phyloP scores from a whole-genome alignment of 2,797 vertebrate species.

The Somateria mollissima region DNA sequence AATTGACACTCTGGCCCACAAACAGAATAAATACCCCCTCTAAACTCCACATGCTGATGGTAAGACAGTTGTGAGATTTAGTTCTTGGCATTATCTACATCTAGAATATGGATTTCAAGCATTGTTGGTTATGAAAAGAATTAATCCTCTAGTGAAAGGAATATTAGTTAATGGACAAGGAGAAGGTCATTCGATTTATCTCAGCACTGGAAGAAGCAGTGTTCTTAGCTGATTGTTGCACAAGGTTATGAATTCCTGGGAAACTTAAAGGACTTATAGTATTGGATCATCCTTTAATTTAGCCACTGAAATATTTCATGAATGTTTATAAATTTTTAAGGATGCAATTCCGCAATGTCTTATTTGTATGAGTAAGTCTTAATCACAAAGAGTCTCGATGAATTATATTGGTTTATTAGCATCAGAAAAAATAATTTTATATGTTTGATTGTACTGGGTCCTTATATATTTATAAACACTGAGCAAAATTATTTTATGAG shows the following conservation, averaged over 20 bases:
- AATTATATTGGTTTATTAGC: neutral
- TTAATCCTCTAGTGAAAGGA: conserved; percentile 13
- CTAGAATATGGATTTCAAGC: conserved; percentile 23
- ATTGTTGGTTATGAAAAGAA: neutral
- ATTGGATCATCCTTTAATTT: conserved; percentile 15
- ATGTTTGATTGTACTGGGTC: neutral
- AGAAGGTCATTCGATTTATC: conserved; percentile 21
- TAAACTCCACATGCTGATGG: neutral
- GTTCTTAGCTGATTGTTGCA: conserved; percentile 1
- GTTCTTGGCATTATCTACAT: neutral
- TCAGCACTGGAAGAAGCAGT: neutral
- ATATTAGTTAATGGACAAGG: conserved; percentile 8
- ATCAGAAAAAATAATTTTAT: neutral
- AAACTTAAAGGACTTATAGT: neutral
- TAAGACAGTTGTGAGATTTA: neutral
- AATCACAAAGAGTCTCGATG: neutral
- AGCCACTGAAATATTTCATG: conserved; percentile 12
- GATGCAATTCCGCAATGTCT: neutral
- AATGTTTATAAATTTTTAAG: conserved; percentile 43
- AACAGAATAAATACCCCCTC: neutral
- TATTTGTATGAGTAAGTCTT: neutral
- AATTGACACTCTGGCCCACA: neutral
- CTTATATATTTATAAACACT: conserved; percentile 53
- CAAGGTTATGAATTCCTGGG: neutral
- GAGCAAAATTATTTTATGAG: conserved; percentile 27